Evolutionary conservation across 37 sponge, comb jelly and placozoan species (phyloP), one percentile per base, ranked within the genome.

Genomic region (Eunapius fragilis): DNA sequence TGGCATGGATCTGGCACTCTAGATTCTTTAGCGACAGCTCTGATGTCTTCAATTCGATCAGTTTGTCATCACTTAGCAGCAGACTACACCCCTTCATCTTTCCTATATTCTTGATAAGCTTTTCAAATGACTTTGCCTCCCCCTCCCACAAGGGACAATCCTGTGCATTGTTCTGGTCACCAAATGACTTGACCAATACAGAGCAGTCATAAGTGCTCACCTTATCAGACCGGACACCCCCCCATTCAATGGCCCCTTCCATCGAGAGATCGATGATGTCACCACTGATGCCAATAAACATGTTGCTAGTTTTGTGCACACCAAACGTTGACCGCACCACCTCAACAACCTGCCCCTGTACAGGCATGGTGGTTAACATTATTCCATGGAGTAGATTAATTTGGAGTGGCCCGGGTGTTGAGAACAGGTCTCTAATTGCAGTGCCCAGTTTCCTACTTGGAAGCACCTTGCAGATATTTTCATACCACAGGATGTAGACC

Each of bases 401-500:
- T 6, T 86, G 86, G 2, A 80, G n/a, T 24, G 25, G 30, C 0
- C 85, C 85, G 41, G 36, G 2, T 17, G 49, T 83, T 28, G 80
- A 32, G 67, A 90, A 90, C 24, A 90, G 80, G 25, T 85, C 68
- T 35, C 37, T 38, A 30, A 90, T 90, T 25, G 80, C 82, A 0
- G 25, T 10, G 13, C 67, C 38, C 67, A 85, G 73, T 2, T 85
- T 75, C 28, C 74, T 50, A 58, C 85, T 86, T 28, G 76, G 37
- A n/a, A 36, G 35, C 27, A 85, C 10, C 11, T 86, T 86, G 1
- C 38, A 26, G 30, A 76, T 78, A 33, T 89, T 85, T 48, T 85
- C 90, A 73, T 79, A 90, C 22, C 81, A 82, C 25, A 86, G 90
- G 0, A 86, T 90, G 70, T 90, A 86, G 25, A 90, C 71, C 25